Conservation (phyloP, 2,888 invertebrate genomes). For the Eilema caniola region DNA sequence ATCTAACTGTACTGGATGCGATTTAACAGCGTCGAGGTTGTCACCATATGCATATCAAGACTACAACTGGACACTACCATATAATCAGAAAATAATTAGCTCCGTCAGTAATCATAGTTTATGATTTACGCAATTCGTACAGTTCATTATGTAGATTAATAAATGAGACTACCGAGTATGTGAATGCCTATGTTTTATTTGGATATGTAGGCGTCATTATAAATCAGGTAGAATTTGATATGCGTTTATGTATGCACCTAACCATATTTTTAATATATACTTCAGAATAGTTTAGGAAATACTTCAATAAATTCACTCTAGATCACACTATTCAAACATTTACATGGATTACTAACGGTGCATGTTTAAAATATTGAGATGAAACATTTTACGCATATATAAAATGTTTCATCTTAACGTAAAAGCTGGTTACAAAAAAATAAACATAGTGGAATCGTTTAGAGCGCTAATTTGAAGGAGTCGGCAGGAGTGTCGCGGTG, state of each 20-base stretch:
- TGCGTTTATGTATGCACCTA: too few species aligned
- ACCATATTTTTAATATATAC: too few species aligned
- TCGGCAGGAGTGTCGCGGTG: constrained; percentile 70
- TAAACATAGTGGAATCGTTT: constrained; percentile 56
- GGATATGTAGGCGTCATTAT: constrained; percentile 40
- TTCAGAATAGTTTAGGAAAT: constrained; percentile 41
- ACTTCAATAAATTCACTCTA: constrained; percentile 46
- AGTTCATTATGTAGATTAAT: constrained; percentile 52
- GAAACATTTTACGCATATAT: constrained; percentile 25
- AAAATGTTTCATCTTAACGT: constrained; percentile 23
- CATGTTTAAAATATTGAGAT: constrained; percentile 9
- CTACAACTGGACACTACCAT: constrained; percentile 40
- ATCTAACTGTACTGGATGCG: constrained; percentile 22
- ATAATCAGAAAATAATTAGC: constrained; percentile 38
- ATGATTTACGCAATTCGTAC: constrained; percentile 44
- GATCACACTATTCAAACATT: constrained; percentile 42
- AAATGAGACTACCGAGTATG: constrained; percentile 37
- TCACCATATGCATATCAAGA: constrained; percentile 30
- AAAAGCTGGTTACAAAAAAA: constrained; percentile 41
- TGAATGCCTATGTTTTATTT: constrained; percentile 45
- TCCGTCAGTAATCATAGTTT: constrained; percentile 38
- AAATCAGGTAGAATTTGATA: too few species aligned
- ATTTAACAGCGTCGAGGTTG: constrained; percentile 28
- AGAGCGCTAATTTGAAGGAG: constrained; percentile 83
- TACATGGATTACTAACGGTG: constrained; percentile 43